Evolutionary conservation across 2,888 invertebrate species (phyloP).

Genomic region (Harpagoxenus sublaevis): DNA sequence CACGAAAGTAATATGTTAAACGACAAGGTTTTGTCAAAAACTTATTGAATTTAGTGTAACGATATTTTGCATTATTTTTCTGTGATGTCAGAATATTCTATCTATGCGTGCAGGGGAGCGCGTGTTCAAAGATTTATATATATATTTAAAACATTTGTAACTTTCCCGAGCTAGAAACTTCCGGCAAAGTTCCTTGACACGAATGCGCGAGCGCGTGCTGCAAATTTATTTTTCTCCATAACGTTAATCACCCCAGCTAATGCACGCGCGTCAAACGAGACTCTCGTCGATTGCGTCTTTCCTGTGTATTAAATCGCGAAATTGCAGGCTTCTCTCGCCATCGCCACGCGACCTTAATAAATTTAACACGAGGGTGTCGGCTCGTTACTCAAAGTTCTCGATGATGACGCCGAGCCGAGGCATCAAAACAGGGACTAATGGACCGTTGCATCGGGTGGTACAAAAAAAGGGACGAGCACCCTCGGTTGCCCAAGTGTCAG

Average conservation of each 20-base stretch:
- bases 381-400: slow-evolving; percentile 49
- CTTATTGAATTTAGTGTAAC: not conserved
- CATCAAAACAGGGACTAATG: slow-evolving; percentile 60
- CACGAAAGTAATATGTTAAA: not conserved
- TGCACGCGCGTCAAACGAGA: slow-evolving; percentile 24
- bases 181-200: slow-evolving; percentile 15
- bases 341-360: slow-evolving; percentile 51
- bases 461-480: slow-evolving; percentile 30
- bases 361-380: slow-evolving; percentile 46
- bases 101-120: not conserved
- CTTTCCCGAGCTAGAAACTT: slow-evolving; percentile 3
- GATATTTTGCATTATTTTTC: not conserved
- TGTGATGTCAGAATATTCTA: not conserved
- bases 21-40: not conserved
- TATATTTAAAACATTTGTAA: not conserved
- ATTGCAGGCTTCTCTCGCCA: slow-evolving; percentile 39
- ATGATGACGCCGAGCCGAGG: slow-evolving; percentile 28
- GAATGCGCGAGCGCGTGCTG: not conserved
- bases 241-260: slow-evolving; percentile 19
- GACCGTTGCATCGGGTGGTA: slow-evolving; percentile 57
- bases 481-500: slow-evolving; percentile 53
- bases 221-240: slow-evolving; percentile 4
- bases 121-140: slow-evolving; percentile 9
- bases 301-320: slow-evolving; percentile 46
- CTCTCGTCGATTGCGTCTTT: slow-evolving; percentile 28